Evolutionary conservation across 2,113 vertebrate genomes (phyloP), one percentile per base, ranked within the genome.

Genomic region (Malurus alboscapulatus): DNA sequence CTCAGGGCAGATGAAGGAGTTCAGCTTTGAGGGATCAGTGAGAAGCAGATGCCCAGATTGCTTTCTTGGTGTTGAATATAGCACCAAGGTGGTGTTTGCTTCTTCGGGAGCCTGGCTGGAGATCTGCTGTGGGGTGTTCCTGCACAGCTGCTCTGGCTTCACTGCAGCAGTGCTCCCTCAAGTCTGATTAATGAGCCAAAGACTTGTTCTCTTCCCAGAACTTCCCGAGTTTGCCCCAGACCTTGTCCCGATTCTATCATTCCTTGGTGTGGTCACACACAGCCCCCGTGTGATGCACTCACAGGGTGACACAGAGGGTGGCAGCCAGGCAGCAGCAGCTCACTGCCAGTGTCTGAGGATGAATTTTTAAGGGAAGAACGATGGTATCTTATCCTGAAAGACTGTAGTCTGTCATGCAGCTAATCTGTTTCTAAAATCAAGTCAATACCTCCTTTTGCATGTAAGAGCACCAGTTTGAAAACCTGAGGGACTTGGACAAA

Each of bases 321-420:
- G 48, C 53, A 57, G 8, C 22, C 38, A 69, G 78, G 24, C 63
- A 85, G 57, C 77, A 81, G 53, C 58, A 80, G 47, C 32, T 62
- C n/a, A 27, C 0, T 8, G 27, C 44, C 15, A 7, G 29, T 0
- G 0, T 54, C 62, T 47, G 14, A 73, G 67, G 75, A n/a, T 53
- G 44, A 22, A 22, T 66, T 69, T 69, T 26, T 27, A 68, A 66
- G 27, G 15, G 59, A 66, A 65, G 7, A 69, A 51, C 24, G 54
- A 63, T 20, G 24, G 10, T 71, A 22, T 58, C 50, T 75, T 53
- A 42, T 10, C 42, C 58, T 82, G 34, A 25, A 87, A 79, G 84
- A 81, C 14, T 11, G n/a, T 29, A 14, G 14, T 3, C 2, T 66
- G 36, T 38, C 55, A 26, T 26, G 24, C 50, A 80, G 11, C 54